Evolutionary conservation across 2,888 invertebrate species (phyloP), one percentile per base, ranked within the genome.

Genomic region (Apamea crenata): DNA sequence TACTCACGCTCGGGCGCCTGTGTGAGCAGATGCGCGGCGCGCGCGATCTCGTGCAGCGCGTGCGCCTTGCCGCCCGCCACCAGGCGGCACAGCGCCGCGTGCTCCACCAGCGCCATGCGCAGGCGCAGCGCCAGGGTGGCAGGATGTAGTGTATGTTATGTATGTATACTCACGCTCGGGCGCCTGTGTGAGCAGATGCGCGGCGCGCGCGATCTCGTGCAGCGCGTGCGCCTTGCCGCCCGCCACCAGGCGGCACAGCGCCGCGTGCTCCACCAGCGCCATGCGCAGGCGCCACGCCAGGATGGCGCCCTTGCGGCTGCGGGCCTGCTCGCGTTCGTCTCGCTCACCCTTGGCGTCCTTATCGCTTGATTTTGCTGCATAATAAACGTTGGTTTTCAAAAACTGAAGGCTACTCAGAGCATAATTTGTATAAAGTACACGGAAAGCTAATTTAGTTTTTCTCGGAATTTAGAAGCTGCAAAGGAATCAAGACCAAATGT

Each of bases 11-110:
- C 40, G 40, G 40, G 40, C 7, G 40, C 40, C 40, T 40, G 40
- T 40, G 40, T 40, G 40, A 40, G 40, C 7, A 40, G 40, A 40
- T 40, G 40, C 40, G 40, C 40, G 40, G 40, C 40, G 40, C 40
- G 40, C 69, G 96, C 95, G 66, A 98, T 98, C 96, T 98, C 98
- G 93, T 98, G 98, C 87, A 99, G 98, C 67, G 40, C 40, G 86
- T 98, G 97, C 82, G 99, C 98, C 95, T 99, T 99, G 94, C 99
- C 99, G 86, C 99, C 99, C 97, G 99, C 99, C 72, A 99, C 99
- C 87, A 99, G 98, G 40, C 99, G 98, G 94, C 99, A 99, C 98
- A 99, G 99, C 85, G 99, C 99, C 93, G 99, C 99, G 96, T 99
- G 99, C 95, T 99, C 99, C 90, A 99, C 97, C 76, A 99, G 97